Base-by-base conservation (phyloP, 2,113 vertebrate genomes). In the Ancistrus triradiatus region DNA sequence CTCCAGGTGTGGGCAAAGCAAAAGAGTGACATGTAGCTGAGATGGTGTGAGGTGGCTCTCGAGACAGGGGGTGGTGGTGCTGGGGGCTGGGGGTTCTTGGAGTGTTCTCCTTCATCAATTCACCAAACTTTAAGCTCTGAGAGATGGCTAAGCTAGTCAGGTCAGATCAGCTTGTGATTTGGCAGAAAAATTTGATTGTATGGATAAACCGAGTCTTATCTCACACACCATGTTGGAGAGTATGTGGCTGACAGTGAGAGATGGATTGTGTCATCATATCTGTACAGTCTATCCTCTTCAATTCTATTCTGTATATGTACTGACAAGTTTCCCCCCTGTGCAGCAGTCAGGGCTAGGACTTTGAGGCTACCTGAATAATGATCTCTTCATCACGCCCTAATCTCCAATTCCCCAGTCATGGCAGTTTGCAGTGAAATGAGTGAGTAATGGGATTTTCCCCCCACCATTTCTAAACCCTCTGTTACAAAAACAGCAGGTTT, bases 391-490 rank as follows among this genome's bases (percentile, higher is more conserved):
- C n/a, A n/a, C n/a, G n/a, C n/a, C n/a, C 48, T 40, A 40, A 63
- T 18, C 17, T 43, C 43, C 37, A 35, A 49, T 50, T 24, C 35
- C 17, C 19, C 19, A 37, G 22, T 63, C 57, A 28, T 79, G 67
- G 51, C 51, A 66, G 70, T 70, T 52, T 62, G 53, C 76, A 59
- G 50, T 69, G 52, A 68, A 69, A 79, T 78, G n/a, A n/a, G n/a
- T n/a, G n/a, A n/a, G n/a, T n/a, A n/a, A n/a, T n/a, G n/a, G n/a
- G n/a, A n/a, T n/a, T n/a, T n/a, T n/a, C n/a, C n/a, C n/a, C n/a
- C n/a, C n/a, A n/a, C n/a, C n/a, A n/a, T n/a, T n/a, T n/a, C n/a
- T n/a, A n/a, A n/a, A n/a, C n/a, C n/a, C n/a, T n/a, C n/a, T n/a
- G n/a, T n/a, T n/a, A n/a, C n/a, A n/a, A n/a, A n/a, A n/a, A n/a